Evolutionary conservation across 30 jellyfish, hydroid and myxozoan genomes (phyloP).

Genomic region (Aurelia sp.): DNA sequence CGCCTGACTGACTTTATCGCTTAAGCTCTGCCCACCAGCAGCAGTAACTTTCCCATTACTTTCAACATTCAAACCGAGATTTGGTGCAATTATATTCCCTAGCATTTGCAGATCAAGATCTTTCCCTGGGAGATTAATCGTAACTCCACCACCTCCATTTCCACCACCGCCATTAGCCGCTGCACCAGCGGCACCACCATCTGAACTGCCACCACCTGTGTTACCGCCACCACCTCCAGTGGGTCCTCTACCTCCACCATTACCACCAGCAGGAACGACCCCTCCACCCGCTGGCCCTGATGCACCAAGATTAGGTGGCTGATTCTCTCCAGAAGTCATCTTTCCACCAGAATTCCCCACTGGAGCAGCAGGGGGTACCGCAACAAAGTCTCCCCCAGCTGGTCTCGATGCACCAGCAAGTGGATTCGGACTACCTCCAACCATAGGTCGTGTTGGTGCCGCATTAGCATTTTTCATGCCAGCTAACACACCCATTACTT

Average conservation of each 20-base stretch:
- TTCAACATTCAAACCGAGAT: constrained; percentile 47
- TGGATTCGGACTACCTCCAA: background rate
- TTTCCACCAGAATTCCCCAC: constrained; percentile 25
- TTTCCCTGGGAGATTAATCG: constrained; percentile 28
- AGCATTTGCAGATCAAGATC: constrained; percentile 32
- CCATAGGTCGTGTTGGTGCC: constrained; percentile 34
- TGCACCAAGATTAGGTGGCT: constrained; percentile 31
- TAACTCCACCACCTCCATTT: constrained; percentile 32
- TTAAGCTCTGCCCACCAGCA: constrained; percentile 35
- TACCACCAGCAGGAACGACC: constrained; percentile 1
- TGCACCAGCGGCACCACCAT: constrained; percentile 11
- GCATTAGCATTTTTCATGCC: constrained; percentile 46
- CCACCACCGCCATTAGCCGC: constrained; percentile 1
- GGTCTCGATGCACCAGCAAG: background rate
- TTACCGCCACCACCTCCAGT: constrained; percentile 17
- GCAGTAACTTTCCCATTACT: constrained; percentile 37
- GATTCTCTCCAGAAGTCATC: constrained; percentile 33
- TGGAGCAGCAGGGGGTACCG: constrained; percentile 11
- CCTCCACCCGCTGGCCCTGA: constrained; percentile 48
- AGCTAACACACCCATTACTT: constrained; percentile 68
- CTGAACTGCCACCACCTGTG: constrained; percentile 18
- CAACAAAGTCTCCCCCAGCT: constrained; percentile 6
- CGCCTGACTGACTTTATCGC: constrained; percentile 44
- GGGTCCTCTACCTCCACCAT: constrained; percentile 39
- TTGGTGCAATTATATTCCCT: constrained; percentile 50